A percentile compares a stretch with the other conserved stretches of the same genome.
phyloP scores from a whole-genome alignment of 2,888 invertebrate genomes.

The Rhogogaster chlorosoma region DNA sequence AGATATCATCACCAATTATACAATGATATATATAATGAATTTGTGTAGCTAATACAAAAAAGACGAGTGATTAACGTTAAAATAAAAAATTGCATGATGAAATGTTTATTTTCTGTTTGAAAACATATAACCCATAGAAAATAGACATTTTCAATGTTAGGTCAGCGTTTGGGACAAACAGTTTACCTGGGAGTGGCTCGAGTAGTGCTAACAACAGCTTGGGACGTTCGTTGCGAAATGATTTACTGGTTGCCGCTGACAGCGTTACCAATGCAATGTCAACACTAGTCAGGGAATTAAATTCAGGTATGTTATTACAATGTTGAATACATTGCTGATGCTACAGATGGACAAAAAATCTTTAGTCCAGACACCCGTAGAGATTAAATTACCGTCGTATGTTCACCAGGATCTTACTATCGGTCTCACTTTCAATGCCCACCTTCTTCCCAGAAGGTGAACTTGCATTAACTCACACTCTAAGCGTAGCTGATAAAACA shows the following conservation, averaged over 20 bases:
- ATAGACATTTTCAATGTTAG: conserved; percentile 76
- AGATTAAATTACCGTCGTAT: not conserved
- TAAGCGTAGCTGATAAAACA: conserved; percentile 16
- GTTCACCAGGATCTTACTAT: not conserved
- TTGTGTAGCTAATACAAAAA: not conserved
- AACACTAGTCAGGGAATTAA: conserved; percentile 96
- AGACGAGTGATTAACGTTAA: not conserved
- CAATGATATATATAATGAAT: not conserved
- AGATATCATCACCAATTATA: not conserved
- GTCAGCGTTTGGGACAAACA: conserved; percentile 77
- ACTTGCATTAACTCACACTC: conserved; percentile 2
- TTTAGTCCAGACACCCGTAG: not conserved
- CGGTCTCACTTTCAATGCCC: not conserved
- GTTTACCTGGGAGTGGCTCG: conserved; percentile 75
- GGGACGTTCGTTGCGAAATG: conserved; percentile 87
- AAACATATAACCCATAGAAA: conserved; percentile 73
- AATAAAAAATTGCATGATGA: conserved; percentile 64
- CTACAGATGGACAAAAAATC: conserved; percentile 29
- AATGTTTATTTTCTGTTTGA: conserved; percentile 64
- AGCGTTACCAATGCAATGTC: conserved; percentile 99
- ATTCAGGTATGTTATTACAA: conserved; percentile 85
- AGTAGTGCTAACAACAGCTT: conserved; percentile 76
- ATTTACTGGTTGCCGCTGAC: conserved; percentile 96
- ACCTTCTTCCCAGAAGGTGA: not conserved
- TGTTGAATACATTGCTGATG: conserved; percentile 33